These are phyloP conservation scores for Cichladusa arquata DNA, from an alignment of 2,113 vertebrate genomes.

Conservation along the genomic window DNA sequence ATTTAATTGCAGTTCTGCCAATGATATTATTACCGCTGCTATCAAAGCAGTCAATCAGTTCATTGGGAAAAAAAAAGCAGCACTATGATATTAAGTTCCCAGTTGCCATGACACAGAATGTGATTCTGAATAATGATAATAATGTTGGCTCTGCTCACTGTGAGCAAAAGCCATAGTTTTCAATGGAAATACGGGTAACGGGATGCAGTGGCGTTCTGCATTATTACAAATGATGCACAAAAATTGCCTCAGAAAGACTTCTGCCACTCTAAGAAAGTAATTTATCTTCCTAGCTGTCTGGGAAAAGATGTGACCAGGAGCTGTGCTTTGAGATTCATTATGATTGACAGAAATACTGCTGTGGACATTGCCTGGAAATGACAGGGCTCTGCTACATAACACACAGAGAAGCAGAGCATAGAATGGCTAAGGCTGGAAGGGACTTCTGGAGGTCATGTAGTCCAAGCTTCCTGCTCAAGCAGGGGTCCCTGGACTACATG, in stretches of 20 bases:
- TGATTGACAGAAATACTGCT: neutral
- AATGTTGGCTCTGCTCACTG: neutral
- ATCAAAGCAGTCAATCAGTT: conserved; percentile 25
- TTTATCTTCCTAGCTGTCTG: neutral
- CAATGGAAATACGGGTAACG: neutral
- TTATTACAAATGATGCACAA: neutral
- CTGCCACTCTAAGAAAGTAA: neutral
- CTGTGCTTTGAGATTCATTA: neutral
- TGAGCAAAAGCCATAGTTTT: neutral
- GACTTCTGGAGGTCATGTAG: neutral
- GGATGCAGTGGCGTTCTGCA: neutral
- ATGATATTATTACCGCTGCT: conserved; percentile 28
- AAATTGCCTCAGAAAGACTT: neutral
- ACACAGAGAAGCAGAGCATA: neutral
- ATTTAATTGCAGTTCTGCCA: conserved; percentile 59
- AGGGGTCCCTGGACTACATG: neutral
- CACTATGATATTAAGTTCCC: neutral
- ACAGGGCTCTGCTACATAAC: neutral
- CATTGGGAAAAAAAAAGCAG: conserved; percentile 10
- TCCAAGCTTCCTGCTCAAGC: neutral
- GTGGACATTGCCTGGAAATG: neutral
- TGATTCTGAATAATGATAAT: conserved; percentile 19
- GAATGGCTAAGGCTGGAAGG: neutral
- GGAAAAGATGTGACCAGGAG: neutral
- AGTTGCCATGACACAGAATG: neutral